Percentiles rank a stretch among this genome's conserved stretches.
Conservation (phyloP, 2,797 vertebrate genomes). For the Sebastes flavidus region DNA sequence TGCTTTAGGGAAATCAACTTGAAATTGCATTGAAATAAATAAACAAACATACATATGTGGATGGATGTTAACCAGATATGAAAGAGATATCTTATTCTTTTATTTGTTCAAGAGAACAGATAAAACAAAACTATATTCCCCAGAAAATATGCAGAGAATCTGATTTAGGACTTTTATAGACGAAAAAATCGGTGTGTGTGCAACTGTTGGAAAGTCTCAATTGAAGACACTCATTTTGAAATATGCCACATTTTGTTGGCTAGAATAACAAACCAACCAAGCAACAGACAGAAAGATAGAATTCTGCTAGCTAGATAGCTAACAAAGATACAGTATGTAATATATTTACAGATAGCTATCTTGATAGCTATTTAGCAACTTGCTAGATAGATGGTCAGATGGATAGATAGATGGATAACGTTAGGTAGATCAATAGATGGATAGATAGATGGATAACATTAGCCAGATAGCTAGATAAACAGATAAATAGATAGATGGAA, state of each 20-base stretch:
- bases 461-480: too few species aligned
- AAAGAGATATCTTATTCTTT: background rate
- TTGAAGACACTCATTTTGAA: background rate
- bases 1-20: conserved; percentile 14
- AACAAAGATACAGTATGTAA: background rate
- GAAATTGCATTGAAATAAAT: background rate
- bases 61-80: conserved; percentile 1
- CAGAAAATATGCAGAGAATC: conserved; percentile 20
- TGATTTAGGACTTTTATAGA: conserved; percentile 17
- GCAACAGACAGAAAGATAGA: background rate
- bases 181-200: conserved; percentile 14
- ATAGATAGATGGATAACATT: too few species aligned
- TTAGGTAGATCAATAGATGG: too few species aligned
- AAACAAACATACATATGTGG: background rate
- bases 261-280: background rate
- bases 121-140: background rate
- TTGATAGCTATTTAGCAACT: background rate
- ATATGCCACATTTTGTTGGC: background rate
- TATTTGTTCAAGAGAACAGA: background rate
- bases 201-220: background rate
- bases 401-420: too few species aligned
- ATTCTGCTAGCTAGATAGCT: background rate
- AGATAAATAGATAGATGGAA: too few species aligned
- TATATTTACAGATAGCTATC: too few species aligned
- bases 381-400: background rate